Base-by-base conservation (phyloP, 2,113 vertebrate species). In the Epinephelus cyanopodus region DNA sequence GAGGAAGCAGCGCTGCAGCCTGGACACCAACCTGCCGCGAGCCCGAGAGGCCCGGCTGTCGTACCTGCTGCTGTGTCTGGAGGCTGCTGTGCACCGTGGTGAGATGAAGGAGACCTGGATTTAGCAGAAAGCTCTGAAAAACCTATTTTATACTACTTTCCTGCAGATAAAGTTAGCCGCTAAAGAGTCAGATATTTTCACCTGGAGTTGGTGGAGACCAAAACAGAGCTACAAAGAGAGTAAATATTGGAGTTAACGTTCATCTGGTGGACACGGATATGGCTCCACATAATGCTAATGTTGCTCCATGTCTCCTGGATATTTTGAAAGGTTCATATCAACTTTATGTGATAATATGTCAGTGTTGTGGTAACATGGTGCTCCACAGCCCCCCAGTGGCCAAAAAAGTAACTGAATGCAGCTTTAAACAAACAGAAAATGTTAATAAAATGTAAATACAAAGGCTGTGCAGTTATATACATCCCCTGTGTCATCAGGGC, bases 11-110 rank as follows among this genome's bases (percentile, higher is more conserved):
- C 97, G 96, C 71, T 99, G 98, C 77, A 99, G 97, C 0, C 95
- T 97, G 86, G 98, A 99, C 89, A 97, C 97, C 75, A 98, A 96
- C 64, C 95, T 99, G 74, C 98, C 98, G 0, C 95, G 98, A 0
- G 98, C 97, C 13, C 94, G 98, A 0, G 98, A 99, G 76, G 97
- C 98, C 45, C 96, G 98, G 1, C 97, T 99, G 0, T 99, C 98
- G n/a, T 99, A 99, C 74, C 95, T 99, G 33, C 89, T 99, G 27
- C 97, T 99, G 93, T 99, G 98, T 57, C 92, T 99, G 2, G 98
- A 99, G 91, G 97, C 98, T 0, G 96, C 97, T 0, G 97, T 99
- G 42, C 98, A 99, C 90, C 95, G 98, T 94, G 98, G 98, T 98
- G 45, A 84, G 78, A 9, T 0, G 7, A 6, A 14, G 50, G 9